Evolutionary conservation across 2,113 vertebrate species (phyloP).

Genomic region (Tupaia chinensis): DNA sequence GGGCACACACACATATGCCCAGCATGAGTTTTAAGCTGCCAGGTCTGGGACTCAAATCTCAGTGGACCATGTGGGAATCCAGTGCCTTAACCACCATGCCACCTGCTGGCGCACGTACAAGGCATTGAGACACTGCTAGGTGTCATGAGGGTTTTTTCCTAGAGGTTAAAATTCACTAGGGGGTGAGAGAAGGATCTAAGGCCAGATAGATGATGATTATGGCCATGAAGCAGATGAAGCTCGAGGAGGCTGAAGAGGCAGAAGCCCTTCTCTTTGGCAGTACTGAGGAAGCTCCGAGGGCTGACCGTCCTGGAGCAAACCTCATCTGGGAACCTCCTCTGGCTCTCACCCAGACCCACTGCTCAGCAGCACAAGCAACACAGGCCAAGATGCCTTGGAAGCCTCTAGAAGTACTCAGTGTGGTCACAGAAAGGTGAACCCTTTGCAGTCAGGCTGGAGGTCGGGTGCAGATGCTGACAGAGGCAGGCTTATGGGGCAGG

Average conservation of each 20-base stretch:
- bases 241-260: neutral
- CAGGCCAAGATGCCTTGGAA: neutral
- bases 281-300: neutral
- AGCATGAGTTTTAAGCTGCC: too few relatives aligned
- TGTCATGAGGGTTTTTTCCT: neutral
- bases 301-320: neutral
- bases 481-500: neutral
- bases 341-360: neutral
- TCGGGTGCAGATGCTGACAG: neutral
- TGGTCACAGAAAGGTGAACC: neutral
- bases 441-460: neutral
- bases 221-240: neutral
- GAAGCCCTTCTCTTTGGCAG: neutral
- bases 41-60: too few relatives aligned
- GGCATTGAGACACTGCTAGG: neutral
- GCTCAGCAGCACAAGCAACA: neutral
- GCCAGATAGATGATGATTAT: neutral
- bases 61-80: too few relatives aligned
- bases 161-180: constrained; percentile 5
- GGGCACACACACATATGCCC: too few relatives aligned
- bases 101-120: neutral
- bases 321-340: neutral
- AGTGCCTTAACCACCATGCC: too few relatives aligned
- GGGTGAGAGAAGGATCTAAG: neutral
- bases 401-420: neutral